A percentile compares a stretch with the other conserved stretches of the same genome.
phyloP scores from a whole-genome alignment of 2,797 vertebrate genomes.

The Furcifer pardalis region DNA sequence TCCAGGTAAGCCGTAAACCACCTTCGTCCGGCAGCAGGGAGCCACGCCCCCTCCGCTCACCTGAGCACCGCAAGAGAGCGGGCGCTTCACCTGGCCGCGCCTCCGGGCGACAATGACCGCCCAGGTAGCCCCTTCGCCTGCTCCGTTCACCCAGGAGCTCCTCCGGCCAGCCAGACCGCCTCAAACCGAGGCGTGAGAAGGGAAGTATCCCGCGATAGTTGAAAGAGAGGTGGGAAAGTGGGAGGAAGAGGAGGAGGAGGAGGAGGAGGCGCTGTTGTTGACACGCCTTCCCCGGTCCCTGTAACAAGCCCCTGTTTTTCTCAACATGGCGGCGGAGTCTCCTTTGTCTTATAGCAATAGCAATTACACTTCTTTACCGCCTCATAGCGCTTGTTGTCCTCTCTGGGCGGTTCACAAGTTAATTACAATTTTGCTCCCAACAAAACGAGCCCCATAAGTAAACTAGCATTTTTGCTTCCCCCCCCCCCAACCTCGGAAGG shows the following conservation, averaged over 20 bases:
- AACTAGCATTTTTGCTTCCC: too few species aligned
- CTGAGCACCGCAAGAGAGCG: neutral
- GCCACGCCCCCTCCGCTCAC: neutral
- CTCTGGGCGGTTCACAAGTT: too few species aligned
- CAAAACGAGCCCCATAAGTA: too few species aligned
- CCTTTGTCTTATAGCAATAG: too few species aligned
- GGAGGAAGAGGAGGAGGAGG: neutral
- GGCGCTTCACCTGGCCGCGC: neutral
- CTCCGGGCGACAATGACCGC: neutral
- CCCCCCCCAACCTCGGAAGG: too few species aligned
- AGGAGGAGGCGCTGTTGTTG: neutral
- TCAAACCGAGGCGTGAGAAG: too few species aligned
- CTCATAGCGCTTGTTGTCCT: too few species aligned
- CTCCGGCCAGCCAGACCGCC: neutral
- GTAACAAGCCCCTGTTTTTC: neutral
- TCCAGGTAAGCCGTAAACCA: neutral
- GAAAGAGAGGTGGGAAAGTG: neutral
- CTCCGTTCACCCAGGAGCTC: neutral
- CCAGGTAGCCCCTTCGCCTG: too few species aligned
- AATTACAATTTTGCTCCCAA: too few species aligned
- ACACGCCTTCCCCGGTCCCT: neutral
- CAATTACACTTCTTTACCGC: too few species aligned
- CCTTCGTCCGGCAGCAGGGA: neutral
- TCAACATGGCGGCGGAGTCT: neutral
- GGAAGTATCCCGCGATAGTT: conserved; percentile 26